Evolutionary conservation across 2,113 vertebrate genomes (phyloP).

Genomic region (Ovibos moschatus): DNA sequence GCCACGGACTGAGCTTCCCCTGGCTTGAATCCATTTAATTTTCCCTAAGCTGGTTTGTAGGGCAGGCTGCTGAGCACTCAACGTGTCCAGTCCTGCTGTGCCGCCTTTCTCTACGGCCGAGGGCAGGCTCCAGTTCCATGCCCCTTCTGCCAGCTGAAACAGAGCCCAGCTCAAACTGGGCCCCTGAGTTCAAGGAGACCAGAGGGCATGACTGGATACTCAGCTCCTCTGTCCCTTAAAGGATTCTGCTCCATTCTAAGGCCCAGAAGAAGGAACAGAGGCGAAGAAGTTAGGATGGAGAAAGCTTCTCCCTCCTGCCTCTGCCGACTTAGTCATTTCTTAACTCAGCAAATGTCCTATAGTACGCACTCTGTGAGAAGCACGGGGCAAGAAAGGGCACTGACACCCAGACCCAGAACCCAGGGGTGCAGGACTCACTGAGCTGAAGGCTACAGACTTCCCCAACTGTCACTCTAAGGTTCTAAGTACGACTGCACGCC

Average conservation of each 20-base stretch:
- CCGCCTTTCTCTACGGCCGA: neutral
- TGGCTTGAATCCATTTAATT: conserved; percentile 15
- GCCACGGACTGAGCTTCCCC: neutral
- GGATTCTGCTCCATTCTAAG: neutral
- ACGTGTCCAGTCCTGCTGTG: conserved; percentile 26
- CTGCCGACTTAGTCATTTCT: neutral
- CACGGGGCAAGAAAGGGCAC: neutral
- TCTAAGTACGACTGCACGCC: fast-evolving
- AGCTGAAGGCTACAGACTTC: neutral
- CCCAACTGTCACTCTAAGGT: neutral
- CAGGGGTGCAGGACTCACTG: too few relatives aligned
- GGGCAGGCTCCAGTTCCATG: conserved; percentile 13
- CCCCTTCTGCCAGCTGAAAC: conserved; percentile 48
- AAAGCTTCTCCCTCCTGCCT: neutral
- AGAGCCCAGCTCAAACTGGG: neutral
- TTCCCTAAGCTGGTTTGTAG: conserved; percentile 37
- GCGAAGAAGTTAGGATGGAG: neutral
- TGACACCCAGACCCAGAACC: neutral
- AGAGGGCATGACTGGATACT: neutral
- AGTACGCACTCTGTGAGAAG: neutral
- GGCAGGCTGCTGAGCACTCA: neutral
- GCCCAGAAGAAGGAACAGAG: neutral
- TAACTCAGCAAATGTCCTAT: neutral
- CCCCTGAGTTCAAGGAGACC: neutral
- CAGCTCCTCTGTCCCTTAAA: neutral